Conservation (phyloP, 1,140 invertebrate species). For the Drosophila funebris region DNA sequence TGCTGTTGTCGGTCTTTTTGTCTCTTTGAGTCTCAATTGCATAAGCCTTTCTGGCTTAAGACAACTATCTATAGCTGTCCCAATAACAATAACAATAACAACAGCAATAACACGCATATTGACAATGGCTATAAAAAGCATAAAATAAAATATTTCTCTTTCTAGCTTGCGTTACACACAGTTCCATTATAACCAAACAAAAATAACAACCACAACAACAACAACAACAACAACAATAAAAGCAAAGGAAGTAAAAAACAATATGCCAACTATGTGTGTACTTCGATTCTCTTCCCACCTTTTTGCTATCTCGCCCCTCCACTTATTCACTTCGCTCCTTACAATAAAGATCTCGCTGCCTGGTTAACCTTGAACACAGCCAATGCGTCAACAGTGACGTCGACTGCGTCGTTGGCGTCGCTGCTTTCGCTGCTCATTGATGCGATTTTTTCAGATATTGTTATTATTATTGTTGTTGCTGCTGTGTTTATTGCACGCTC, state of each 20-base stretch:
- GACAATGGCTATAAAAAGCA: too few species aligned
- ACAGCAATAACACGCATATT: too few species aligned
- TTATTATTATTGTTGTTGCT: slow-evolving; percentile 13
- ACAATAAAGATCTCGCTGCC: slow-evolving; percentile 24
- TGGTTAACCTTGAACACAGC: slow-evolving; percentile 58
- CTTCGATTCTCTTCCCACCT: background rate
- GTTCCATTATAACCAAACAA: background rate
- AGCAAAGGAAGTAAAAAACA: slow-evolving; percentile 8
- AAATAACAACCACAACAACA: background rate
- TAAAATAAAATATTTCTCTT: too few species aligned
- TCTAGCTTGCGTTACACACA: too few species aligned
- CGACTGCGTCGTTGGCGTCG: background rate
- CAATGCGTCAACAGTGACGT: slow-evolving; percentile 21
- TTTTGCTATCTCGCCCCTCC: too few species aligned
- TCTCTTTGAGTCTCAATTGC: too few species aligned
- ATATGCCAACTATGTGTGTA: background rate
- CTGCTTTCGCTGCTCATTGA: slow-evolving; percentile 50
- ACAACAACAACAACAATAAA: too few species aligned
- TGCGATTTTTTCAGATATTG: slow-evolving; percentile 52
- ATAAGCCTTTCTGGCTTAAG: too few species aligned
- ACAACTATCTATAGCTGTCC: too few species aligned
- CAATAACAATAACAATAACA: too few species aligned
- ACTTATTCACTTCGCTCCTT: background rate
- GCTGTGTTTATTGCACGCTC: slow-evolving; percentile 38
- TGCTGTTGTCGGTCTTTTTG: too few species aligned